Conservation (phyloP, 2,797 vertebrate genomes). For the Pantherophis alleghaniensis region DNA sequence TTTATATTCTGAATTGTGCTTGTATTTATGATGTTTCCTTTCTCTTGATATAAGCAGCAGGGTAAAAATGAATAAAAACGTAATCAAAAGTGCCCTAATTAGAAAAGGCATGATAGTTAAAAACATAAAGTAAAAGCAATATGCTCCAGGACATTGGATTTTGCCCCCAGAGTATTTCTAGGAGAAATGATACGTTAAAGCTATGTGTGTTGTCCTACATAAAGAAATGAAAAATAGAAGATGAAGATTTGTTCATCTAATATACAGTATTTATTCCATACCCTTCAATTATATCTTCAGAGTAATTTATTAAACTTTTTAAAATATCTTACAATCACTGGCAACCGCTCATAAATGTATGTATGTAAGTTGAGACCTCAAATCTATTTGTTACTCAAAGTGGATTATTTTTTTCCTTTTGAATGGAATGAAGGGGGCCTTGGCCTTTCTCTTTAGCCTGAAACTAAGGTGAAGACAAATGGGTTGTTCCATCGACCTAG, state of each 20-base stretch:
- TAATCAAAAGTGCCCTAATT: fast-evolving
- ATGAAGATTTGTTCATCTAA: not conserved
- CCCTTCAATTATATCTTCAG: not conserved
- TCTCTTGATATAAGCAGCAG: not conserved
- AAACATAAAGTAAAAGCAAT: not conserved
- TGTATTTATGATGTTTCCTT: not conserved
- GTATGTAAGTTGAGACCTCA: not conserved
- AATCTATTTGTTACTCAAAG: not conserved
- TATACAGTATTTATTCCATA: not conserved
- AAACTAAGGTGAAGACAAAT: not conserved
- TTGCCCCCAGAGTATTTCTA: too few relatives aligned
- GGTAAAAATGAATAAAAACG: not conserved
- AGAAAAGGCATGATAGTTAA: not conserved
- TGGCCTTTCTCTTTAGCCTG: not conserved
- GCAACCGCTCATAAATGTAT: not conserved
- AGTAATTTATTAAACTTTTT: not conserved
- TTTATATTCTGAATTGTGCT: not conserved
- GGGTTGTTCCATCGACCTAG: not conserved
- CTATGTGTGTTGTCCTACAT: not conserved
- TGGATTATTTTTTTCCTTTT: not conserved
- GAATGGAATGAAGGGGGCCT: not conserved
- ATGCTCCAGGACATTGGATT: not conserved
- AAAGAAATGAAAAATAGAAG: not conserved
- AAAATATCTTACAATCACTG: not conserved
- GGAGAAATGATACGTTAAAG: not conserved